phyloP scores from a whole-genome alignment of 2,888 invertebrate species.

The Tuta absoluta region DNA sequence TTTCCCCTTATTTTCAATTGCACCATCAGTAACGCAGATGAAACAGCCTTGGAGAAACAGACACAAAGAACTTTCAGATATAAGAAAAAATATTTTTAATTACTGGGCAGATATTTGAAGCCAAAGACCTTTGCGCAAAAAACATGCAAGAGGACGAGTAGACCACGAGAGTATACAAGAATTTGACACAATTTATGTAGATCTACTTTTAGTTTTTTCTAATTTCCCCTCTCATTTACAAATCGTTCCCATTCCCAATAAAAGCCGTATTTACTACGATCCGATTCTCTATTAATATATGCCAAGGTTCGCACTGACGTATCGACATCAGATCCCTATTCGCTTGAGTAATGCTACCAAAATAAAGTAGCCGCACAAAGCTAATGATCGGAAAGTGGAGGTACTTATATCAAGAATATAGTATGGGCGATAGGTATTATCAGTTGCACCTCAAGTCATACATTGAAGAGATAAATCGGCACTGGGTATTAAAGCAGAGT shows the following conservation, averaged over 20 bases:
- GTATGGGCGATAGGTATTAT: not conserved
- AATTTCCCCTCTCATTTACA: not conserved
- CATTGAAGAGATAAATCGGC: no score
- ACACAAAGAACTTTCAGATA: no score
- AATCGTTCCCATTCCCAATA: slow-evolving; percentile 7
- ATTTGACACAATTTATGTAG: not conserved
- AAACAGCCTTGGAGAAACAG: no score
- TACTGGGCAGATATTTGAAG: no score
- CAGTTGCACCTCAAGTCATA: no score
- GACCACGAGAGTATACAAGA: not conserved
- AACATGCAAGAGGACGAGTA: no score
- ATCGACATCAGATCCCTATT: slow-evolving; percentile 26
- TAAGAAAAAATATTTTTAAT: no score
- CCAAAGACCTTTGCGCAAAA: no score
- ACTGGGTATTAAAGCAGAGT: no score
- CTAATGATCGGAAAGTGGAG: not conserved
- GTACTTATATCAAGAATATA: not conserved
- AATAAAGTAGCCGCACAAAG: slow-evolving; percentile 24
- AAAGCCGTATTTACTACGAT: slow-evolving; percentile 10
- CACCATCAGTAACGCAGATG: no score
- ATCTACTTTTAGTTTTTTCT: not conserved
- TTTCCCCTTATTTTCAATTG: no score
- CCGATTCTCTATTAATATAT: slow-evolving; percentile 26
- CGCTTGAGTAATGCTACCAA: slow-evolving; percentile 31
- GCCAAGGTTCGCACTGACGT: slow-evolving; percentile 40